Percentiles rank a stretch among this genome's conserved stretches.
Evolutionary conservation across 1,140 invertebrate species (phyloP).

Genomic region (Musca domestica): DNA sequence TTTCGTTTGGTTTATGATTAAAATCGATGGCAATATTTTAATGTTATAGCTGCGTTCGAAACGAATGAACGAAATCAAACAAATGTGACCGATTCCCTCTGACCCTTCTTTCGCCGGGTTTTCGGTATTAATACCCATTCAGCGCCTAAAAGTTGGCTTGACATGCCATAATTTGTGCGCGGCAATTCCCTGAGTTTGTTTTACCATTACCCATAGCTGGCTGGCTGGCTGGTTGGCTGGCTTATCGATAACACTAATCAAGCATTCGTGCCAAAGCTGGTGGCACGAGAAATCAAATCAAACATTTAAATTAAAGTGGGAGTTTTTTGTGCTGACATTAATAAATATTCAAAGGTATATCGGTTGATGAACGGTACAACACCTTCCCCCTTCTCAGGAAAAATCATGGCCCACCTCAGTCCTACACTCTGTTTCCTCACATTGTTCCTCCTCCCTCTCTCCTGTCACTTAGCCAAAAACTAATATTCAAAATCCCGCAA

Average conservation of each 20-base stretch:
- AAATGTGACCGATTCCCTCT: neutral
- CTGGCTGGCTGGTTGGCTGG: neutral
- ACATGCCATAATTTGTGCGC: slow-evolving; percentile 5
- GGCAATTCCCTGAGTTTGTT: neutral
- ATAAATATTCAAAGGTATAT: slow-evolving; percentile 14
- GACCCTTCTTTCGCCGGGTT: neutral
- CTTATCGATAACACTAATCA: slow-evolving; percentile 19
- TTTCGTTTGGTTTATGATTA: too few relatives aligned
- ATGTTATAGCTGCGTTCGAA: neutral
- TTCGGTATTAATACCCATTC: neutral
- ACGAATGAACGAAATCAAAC: slow-evolving; percentile 8
- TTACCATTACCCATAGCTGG: too few relatives aligned
- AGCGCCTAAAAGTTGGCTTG: neutral
- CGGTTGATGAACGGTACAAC: slow-evolving; percentile 2
- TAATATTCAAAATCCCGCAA: too few relatives aligned
- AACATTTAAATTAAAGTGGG: slow-evolving; percentile 20
- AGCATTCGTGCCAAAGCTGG: slow-evolving; percentile 6
- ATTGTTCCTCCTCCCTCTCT: too few relatives aligned
- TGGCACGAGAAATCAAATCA: slow-evolving; percentile 14
- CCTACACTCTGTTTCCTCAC: too few relatives aligned
- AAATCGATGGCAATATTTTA: slow-evolving; percentile 12
- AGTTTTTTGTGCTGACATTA: slow-evolving; percentile 5
- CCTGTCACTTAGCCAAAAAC: too few relatives aligned
- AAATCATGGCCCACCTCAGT: too few relatives aligned
- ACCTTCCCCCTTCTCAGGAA: neutral